phyloP scores from a whole-genome alignment of 2,113 vertebrate species.

The Ailurus styani region DNA sequence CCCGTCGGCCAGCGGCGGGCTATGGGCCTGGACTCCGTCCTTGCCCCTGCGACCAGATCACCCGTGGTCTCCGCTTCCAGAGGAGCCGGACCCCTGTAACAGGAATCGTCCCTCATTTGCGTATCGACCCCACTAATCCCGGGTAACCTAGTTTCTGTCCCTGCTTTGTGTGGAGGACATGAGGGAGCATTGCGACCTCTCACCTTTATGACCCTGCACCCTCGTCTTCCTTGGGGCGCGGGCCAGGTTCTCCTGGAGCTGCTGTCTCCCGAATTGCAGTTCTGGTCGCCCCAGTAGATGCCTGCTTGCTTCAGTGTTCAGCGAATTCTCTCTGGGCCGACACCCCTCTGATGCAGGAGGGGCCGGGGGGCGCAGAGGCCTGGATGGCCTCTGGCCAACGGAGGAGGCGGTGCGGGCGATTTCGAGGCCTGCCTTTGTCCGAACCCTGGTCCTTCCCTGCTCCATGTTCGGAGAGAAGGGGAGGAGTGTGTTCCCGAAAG shows the following conservation, averaged over 20 bases:
- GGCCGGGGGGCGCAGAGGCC: no score
- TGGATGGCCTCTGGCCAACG: neutral
- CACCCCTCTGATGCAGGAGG: neutral
- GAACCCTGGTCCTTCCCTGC: neutral
- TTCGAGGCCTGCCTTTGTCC: neutral
- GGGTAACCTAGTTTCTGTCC: neutral
- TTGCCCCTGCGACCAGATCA: accelerated
- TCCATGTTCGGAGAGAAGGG: neutral
- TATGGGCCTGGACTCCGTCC: neutral
- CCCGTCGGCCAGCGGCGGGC: neutral
- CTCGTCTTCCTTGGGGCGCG: neutral
- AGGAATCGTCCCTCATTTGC: neutral
- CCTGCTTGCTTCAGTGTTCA: neutral
- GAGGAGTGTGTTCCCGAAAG: neutral
- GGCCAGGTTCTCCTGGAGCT: neutral
- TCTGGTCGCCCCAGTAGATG: neutral
- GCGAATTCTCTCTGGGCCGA: neutral
- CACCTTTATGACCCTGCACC: neutral
- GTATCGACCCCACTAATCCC: neutral
- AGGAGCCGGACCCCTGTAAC: neutral
- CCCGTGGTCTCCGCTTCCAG: neutral
- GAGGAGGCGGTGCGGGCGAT: neutral
- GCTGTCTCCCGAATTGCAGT: neutral
- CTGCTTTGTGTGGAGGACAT: neutral
- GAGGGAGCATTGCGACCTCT: neutral